Conservation (phyloP, 2,113 vertebrate genomes). For the Etia nguti region DNA sequence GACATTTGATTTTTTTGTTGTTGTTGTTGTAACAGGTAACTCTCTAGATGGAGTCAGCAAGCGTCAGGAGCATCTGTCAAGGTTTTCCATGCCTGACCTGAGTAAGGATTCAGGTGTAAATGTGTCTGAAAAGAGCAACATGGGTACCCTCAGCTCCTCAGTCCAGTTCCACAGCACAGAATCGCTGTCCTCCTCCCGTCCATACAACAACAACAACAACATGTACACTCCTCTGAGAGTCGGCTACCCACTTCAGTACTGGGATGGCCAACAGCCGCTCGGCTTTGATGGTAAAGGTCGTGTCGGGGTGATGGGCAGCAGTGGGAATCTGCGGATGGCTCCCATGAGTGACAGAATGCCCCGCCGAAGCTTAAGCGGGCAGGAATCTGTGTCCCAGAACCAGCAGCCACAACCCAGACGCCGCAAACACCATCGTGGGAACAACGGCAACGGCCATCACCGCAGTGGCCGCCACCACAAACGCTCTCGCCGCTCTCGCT, state of each 20-base stretch:
- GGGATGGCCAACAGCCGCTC: conserved; percentile 74
- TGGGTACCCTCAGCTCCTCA: conserved; percentile 96
- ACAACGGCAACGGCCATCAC: conserved; percentile 74
- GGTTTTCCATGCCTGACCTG: conserved; percentile 98
- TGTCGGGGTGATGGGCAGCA: conserved; percentile 72
- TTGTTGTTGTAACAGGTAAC: conserved; percentile 72
- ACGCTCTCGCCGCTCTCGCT: conserved; percentile 88
- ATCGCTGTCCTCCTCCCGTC: conserved; percentile 87
- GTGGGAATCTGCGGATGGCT: conserved; percentile 72
- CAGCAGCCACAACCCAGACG: conserved; percentile 68
- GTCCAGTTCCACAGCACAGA: conserved; percentile 93
- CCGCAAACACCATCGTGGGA: conserved; percentile 76
- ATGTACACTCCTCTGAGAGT: conserved; percentile 77
- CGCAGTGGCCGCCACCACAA: conserved; percentile 78
- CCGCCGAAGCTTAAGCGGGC: conserved; percentile 74
- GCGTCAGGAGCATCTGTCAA: conserved; percentile 93
- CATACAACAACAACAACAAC: conserved; percentile 89
- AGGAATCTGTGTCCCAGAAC: conserved; percentile 71
- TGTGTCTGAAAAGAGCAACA: conserved; percentile 94
- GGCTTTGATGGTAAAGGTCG: conserved; percentile 80
- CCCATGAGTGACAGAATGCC: conserved; percentile 87
- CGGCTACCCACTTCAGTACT: conserved; percentile 79
- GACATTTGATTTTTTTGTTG: background rate
- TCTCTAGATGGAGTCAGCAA: conserved; percentile 88
- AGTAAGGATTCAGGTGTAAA: conserved; percentile 99